Conservation (phyloP, 2,113 vertebrate genomes). For the Bambusicola thoracicus region DNA sequence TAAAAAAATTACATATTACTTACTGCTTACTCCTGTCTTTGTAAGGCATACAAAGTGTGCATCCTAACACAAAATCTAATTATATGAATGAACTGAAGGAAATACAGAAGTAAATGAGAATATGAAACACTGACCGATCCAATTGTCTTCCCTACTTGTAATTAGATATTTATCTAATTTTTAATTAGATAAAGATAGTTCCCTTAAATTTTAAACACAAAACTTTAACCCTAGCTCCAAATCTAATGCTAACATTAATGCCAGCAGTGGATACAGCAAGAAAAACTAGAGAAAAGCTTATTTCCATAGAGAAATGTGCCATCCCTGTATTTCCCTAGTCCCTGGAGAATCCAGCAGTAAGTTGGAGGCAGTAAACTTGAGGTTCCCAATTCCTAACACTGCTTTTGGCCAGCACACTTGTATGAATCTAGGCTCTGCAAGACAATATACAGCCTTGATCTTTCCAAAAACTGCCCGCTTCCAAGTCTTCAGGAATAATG, state of each 20-base stretch:
- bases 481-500: neutral
- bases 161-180: neutral
- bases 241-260: neutral
- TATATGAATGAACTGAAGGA: neutral
- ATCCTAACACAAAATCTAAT: neutral
- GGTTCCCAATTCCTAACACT: neutral
- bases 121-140: neutral
- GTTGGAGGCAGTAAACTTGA: neutral
- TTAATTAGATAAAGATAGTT: neutral
- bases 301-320: fast-evolving
- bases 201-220: neutral
- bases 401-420: fast-evolving
- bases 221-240: neutral
- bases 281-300: neutral
- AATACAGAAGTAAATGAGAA: neutral
- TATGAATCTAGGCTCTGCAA: neutral
- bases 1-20: neutral
- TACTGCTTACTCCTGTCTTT: neutral
- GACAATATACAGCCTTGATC: neutral
- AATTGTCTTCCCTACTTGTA: neutral
- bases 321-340: neutral
- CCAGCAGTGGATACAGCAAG: neutral
- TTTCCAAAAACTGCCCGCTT: neutral
- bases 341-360: neutral
- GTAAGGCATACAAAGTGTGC: neutral